A percentile compares a stretch with the other conserved stretches of the same genome.
Conservation (phyloP, 2,797 vertebrate species). For the Amblyopsis hoosieri region DNA sequence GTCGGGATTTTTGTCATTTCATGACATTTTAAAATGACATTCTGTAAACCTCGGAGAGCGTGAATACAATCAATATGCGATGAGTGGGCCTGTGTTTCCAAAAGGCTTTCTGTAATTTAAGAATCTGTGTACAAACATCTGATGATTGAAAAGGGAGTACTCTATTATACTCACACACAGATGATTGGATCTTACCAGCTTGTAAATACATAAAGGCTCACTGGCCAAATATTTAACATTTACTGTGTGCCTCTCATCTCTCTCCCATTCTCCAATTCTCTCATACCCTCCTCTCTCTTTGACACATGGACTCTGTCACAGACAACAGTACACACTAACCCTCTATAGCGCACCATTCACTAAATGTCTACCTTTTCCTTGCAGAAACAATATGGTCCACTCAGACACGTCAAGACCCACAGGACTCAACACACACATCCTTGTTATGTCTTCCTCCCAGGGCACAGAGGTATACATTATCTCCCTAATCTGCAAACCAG, state of each 20-base stretch:
- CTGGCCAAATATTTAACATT: conserved; percentile 66
- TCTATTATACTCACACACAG: conserved; percentile 68
- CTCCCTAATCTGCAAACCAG: conserved; percentile 59
- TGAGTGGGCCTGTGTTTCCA: conserved; percentile 66
- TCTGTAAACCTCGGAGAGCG: conserved; percentile 68
- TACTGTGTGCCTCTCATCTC: conserved; percentile 44
- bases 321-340: conserved; percentile 24
- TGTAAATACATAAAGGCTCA: conserved; percentile 65
- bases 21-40: conserved; percentile 72
- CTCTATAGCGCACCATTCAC: conserved; percentile 21
- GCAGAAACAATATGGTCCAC: conserved; percentile 58
- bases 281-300: conserved; percentile 7
- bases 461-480: conserved; percentile 61
- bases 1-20: conserved; percentile 62
- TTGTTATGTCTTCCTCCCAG: conserved; percentile 69
- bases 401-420: conserved; percentile 46
- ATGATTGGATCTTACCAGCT: conserved; percentile 71
- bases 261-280: conserved; percentile 21
- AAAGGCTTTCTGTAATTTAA: conserved; percentile 76
- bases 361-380: conserved; percentile 52
- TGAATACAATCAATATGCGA: conserved; percentile 73
- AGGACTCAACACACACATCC: conserved; percentile 60
- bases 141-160: conserved; percentile 73
- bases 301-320: conserved; percentile 10
- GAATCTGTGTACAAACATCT: conserved; percentile 77